Conservation (phyloP, 2,797 vertebrate species). For the Phataginus tricuspis region DNA sequence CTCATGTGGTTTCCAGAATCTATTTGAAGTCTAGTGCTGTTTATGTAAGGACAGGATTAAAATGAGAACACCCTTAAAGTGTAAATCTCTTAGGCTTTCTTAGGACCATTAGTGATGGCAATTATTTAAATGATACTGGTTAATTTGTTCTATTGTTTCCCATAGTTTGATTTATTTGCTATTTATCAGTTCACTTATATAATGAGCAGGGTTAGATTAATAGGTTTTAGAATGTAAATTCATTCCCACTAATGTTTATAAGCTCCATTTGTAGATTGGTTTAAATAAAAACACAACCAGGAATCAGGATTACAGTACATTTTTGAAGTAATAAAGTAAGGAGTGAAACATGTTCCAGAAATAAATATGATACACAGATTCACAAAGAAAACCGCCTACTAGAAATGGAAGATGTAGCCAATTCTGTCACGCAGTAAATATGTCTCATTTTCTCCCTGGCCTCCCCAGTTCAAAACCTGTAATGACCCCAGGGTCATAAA, state of each 20-base stretch:
- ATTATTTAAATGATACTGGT: conserved; percentile 83
- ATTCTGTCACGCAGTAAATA: not conserved
- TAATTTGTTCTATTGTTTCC: conserved; percentile 83
- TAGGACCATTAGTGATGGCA: conserved; percentile 68
- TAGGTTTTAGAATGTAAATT: conserved; percentile 83
- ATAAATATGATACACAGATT: conserved; percentile 37
- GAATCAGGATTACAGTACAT: conserved; percentile 77
- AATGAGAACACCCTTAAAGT: conserved; percentile 64
- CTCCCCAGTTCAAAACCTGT: not conserved
- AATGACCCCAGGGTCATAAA: not conserved
- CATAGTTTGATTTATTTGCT: conserved; percentile 81
- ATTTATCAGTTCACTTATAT: conserved; percentile 78
- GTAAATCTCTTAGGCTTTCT: conserved; percentile 70
- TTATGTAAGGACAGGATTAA: conserved; percentile 18
- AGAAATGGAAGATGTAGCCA: not conserved
- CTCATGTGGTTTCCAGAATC: conserved; percentile 27
- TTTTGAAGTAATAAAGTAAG: conserved; percentile 72
- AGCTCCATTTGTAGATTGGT: conserved; percentile 73
- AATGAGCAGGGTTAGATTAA: conserved; percentile 84
- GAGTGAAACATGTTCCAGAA: conserved; percentile 52
- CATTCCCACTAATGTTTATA: conserved; percentile 81
- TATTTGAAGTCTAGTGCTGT: conserved; percentile 50
- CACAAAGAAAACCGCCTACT: not conserved
- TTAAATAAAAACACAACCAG: conserved; percentile 81
- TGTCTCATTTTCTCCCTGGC: not conserved